Conservation (phyloP, 2,113 vertebrate genomes). For the Phylloscopus trochilus region DNA sequence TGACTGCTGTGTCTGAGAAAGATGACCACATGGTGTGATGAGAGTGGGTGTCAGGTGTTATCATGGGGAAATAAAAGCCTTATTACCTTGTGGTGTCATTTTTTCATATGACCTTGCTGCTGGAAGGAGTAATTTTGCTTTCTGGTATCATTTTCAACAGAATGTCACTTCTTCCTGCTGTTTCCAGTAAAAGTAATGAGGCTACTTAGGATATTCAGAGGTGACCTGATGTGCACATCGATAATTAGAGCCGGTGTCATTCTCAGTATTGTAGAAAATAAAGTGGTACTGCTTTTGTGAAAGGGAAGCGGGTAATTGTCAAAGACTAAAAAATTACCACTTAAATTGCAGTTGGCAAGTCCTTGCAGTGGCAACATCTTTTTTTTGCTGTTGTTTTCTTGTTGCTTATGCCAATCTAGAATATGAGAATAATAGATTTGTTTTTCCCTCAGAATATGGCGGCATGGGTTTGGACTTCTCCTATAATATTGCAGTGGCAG, state of each 20-base stretch:
- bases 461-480: slow-evolving; percentile 87
- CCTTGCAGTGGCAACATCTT: neutral
- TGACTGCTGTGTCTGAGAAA: neutral
- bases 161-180: neutral
- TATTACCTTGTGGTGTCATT: neutral
- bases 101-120: neutral
- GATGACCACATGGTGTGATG: neutral
- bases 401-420: neutral
- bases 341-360: neutral
- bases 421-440: neutral
- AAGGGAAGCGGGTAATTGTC: neutral
- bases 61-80: neutral
- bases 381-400: neutral
- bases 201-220: neutral
- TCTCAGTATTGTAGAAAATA: neutral
- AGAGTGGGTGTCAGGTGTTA: neutral
- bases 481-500: slow-evolving; percentile 82
- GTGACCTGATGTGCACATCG: neutral
- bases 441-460: slow-evolving; percentile 78
- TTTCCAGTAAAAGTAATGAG: neutral
- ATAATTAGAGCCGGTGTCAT: neutral
- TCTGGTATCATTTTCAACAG: neutral
- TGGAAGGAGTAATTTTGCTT: neutral
- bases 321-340: neutral
- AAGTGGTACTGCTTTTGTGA: neutral